A percentile compares a stretch with the other conserved stretches of the same genome.
Conservation (phyloP, 2,113 vertebrate genomes). For the Pterocles gutturalis region DNA sequence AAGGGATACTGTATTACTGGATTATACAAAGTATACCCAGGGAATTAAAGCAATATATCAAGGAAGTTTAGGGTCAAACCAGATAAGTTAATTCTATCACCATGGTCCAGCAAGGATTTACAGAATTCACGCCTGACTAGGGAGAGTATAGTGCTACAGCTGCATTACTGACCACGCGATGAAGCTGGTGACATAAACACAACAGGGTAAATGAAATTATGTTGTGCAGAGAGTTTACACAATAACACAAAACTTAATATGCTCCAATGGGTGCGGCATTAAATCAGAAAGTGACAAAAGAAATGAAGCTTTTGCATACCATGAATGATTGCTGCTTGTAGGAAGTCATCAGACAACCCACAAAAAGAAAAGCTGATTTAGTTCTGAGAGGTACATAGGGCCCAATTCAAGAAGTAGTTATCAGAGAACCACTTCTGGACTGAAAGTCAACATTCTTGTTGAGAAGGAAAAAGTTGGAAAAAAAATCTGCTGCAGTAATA, state of each 20-base stretch:
- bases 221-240: neutral
- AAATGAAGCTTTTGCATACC: neutral
- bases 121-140: neutral
- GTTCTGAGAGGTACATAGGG: neutral
- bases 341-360: neutral
- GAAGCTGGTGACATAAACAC: neutral
- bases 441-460: neutral
- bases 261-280: neutral
- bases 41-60: neutral
- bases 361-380: neutral
- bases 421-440: neutral
- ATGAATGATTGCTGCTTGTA: neutral
- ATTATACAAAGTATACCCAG: neutral
- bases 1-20: neutral
- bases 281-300: neutral
- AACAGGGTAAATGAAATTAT: neutral
- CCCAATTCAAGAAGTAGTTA: neutral
- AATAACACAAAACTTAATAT: neutral
- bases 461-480: neutral
- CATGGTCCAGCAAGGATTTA: neutral
- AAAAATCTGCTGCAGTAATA: neutral
- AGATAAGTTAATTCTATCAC: neutral
- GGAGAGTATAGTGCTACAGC: neutral
- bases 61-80: neutral
- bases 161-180: neutral